Percentiles rank a stretch among this genome's conserved stretches.
phyloP scores from a whole-genome alignment of 2,113 vertebrate species.

The Percina caprodes region DNA sequence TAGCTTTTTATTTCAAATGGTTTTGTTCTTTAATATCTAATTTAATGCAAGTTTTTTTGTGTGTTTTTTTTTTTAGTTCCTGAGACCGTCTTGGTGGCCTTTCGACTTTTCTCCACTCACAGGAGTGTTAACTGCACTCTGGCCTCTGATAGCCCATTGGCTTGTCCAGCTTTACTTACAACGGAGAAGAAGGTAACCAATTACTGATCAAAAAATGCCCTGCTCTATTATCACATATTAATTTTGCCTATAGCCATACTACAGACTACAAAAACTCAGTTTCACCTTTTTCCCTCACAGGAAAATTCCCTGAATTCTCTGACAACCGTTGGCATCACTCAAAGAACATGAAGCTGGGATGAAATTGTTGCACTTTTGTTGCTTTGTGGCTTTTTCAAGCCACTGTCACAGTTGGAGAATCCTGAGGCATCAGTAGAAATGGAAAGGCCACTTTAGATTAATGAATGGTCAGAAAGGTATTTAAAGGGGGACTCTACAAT shows the following conservation, averaged over 20 bases:
- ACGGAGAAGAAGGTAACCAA: constrained; percentile 88
- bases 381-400: constrained; percentile 22
- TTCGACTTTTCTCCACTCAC: constrained; percentile 88
- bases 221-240: not conserved
- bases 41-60: constrained; percentile 14
- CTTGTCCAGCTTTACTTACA: constrained; percentile 90
- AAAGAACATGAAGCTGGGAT: not conserved
- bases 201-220: too few relatives aligned
- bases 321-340: not conserved
- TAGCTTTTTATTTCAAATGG: not conserved
- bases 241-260: not conserved
- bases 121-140: constrained; percentile 86
- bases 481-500: not conserved
- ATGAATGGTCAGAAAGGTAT: not conserved
- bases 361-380: constrained; percentile 36
- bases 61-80: constrained; percentile 61
- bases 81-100: constrained; percentile 92
- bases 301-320: constrained; percentile 61
- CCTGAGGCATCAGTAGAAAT: not conserved
- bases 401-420: not conserved
- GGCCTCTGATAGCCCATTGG: constrained; percentile 93
- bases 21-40: not conserved
- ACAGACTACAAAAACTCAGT: not conserved
- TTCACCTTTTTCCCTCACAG: constrained; percentile 41
- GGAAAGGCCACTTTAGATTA: constrained; percentile 15